Conservation (phyloP, 2,888 invertebrate genomes). For the Diadromus collaris region DNA sequence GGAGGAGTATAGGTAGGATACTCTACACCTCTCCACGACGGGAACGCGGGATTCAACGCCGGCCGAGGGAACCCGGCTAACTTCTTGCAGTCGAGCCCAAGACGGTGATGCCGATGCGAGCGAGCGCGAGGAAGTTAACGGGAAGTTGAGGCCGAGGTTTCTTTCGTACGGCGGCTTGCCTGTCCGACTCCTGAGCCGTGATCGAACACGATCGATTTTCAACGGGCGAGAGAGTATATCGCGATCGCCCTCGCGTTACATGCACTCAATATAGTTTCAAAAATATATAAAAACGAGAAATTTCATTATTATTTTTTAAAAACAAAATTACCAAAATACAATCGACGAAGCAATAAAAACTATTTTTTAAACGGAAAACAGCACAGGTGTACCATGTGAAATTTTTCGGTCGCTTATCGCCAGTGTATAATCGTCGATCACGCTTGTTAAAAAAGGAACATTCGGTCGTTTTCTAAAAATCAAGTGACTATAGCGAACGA, state of each 20-base stretch:
- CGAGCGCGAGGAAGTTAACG: constrained; percentile 59
- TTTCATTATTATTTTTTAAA: neutral
- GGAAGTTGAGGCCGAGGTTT: constrained; percentile 46
- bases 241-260: neutral
- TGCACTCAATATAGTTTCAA: neutral
- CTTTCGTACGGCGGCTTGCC: constrained; percentile 4
- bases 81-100: constrained; percentile 70
- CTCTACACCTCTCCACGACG: constrained; percentile 25
- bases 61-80: constrained; percentile 49
- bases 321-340: neutral
- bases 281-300: neutral
- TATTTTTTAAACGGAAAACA: neutral
- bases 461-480: neutral
- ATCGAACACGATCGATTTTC: constrained; percentile 19
- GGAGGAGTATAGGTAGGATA: constrained; percentile 46
- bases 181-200: neutral
- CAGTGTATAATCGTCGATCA: neutral
- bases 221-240: neutral
- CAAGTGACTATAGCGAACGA: neutral
- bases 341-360: neutral
- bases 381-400: constrained; percentile 9
- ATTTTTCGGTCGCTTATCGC: neutral
- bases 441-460: neutral
- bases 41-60: constrained; percentile 59
- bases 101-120: constrained; percentile 70